phyloP scores from a whole-genome alignment of 2,888 invertebrate species.

The Julus scanicus region DNA sequence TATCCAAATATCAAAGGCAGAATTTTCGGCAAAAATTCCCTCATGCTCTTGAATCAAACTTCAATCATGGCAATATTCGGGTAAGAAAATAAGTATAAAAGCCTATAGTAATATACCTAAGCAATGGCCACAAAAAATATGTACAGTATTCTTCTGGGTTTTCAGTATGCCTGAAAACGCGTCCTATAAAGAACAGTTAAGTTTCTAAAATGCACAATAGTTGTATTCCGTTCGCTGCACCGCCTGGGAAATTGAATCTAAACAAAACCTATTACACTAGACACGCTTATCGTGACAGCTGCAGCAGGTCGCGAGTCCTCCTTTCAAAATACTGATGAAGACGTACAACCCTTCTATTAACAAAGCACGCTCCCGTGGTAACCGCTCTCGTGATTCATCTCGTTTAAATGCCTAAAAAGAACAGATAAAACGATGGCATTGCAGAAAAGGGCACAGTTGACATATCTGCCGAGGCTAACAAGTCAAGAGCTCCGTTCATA shows the following conservation, averaged over 20 bases:
- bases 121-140: conserved; percentile 12
- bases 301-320: neutral
- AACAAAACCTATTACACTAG: neutral
- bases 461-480: neutral
- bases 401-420: conserved; percentile 8
- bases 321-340: conserved; percentile 2
- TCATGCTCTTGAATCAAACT: neutral
- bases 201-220: neutral
- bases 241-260: neutral
- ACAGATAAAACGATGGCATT: neutral
- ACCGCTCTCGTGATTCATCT: neutral
- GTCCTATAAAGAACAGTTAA: neutral
- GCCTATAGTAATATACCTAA: conserved; percentile 7
- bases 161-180: neutral
- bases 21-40: neutral
- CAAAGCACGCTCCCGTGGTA: neutral
- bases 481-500: neutral
- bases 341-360: neutral
- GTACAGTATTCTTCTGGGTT: conserved; percentile 3
- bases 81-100: conserved; percentile 33
- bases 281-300: neutral
- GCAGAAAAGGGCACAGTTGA: neutral
- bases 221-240: neutral
- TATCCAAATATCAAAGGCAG: neutral
- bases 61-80: neutral